Conservation (phyloP, 2,797 vertebrate genomes). For the Dermochelys coriacea region DNA sequence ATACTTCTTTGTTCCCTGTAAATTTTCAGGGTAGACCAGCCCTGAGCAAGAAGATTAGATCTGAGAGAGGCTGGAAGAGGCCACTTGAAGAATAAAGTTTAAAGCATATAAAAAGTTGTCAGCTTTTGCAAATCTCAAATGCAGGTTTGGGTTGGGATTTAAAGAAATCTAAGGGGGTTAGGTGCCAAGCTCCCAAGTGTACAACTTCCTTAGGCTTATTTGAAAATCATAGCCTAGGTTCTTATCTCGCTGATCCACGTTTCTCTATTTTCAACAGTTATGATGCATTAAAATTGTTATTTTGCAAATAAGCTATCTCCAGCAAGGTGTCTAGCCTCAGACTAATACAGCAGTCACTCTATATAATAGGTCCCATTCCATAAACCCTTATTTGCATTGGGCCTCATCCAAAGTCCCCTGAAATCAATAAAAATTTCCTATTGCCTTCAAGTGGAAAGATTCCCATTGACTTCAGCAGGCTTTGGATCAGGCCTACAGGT, state of each 20-base stretch:
- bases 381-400: not conserved
- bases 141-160: not conserved
- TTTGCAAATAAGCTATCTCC: not conserved
- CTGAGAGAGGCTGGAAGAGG: not conserved
- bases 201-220: not conserved
- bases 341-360: not conserved
- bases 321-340: not conserved
- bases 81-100: not conserved
- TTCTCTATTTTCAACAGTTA: not conserved
- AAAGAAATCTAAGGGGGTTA: not conserved
- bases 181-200: accelerated
- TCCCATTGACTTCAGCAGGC: not conserved
- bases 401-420: not conserved
- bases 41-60: not conserved
- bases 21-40: not conserved
- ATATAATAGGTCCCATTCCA: not conserved
- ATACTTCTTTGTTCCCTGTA: not conserved
- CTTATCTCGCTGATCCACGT: not conserved
- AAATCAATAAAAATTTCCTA: not conserved
- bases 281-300: not conserved
- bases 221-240: not conserved
- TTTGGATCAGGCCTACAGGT: not conserved
- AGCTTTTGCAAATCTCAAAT: not conserved
- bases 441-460: not conserved
- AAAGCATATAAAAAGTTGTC: not conserved